Conservation (phyloP, 1,140 invertebrate species). For the Helicoverpa armigera region DNA sequence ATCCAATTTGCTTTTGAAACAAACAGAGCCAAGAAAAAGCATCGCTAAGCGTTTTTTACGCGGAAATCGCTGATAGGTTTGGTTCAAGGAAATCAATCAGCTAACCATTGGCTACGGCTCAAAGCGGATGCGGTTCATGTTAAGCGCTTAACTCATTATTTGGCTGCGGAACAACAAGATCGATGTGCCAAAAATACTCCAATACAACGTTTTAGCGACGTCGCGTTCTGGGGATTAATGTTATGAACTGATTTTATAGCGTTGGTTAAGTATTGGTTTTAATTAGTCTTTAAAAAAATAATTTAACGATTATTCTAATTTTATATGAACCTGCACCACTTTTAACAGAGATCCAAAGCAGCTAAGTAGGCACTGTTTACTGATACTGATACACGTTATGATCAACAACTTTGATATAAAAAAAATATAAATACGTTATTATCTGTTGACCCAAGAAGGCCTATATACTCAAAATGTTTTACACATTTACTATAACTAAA, state of each 20-base stretch:
- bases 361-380: too few relatives aligned
- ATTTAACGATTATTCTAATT: too few relatives aligned
- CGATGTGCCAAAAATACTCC: conserved; percentile 70
- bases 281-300: too few relatives aligned
- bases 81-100: conserved; percentile 64
- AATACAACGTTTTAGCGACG: conserved; percentile 23
- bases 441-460: neutral
- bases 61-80: conserved; percentile 19
- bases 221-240: conserved; percentile 31
- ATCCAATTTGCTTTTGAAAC: neutral
- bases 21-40: neutral
- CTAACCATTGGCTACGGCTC: conserved; percentile 56
- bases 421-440: too few relatives aligned
- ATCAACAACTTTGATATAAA: too few relatives aligned
- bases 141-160: conserved; percentile 73
- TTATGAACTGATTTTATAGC: too few relatives aligned
- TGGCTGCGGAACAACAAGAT: conserved; percentile 59
- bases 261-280: too few relatives aligned
- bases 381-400: too few relatives aligned
- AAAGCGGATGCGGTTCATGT: conserved; percentile 62
- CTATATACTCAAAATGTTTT: neutral
- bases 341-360: too few relatives aligned
- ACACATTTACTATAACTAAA: too few relatives aligned
- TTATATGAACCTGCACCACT: too few relatives aligned
- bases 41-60: conserved; percentile 39